Base-by-base conservation (phyloP, 2,888 invertebrate species). In the Halictus ligatus region DNA sequence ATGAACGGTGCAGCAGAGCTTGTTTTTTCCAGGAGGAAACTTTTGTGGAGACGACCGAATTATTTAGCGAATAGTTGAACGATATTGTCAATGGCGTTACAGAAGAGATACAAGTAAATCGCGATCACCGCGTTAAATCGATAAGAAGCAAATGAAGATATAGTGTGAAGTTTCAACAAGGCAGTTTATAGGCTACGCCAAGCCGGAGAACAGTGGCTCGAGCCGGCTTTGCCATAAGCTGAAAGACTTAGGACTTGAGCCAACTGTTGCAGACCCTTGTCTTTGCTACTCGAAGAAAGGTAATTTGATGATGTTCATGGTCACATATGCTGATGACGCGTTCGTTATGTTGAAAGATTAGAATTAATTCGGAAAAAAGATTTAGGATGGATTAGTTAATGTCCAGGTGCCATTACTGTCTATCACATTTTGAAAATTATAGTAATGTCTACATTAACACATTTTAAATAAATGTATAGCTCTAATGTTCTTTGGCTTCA, bases 151-250 rank as follows among this genome's bases (percentile, higher is more conserved):
- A 29, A 29, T 13, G 15, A 29, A 29, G 64, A 15, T 67, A 67
- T 8, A 18, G 21, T 21, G 35, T 67, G 67, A 35, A 8, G 35
- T 10, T 67, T 35, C 18, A 67, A 35, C 67, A 35, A 67, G 8
- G 21, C 35, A 29, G 35, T 67, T 67, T 67, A 67, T 67, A 35
- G 67, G 18, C 21, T 35, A 35, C 67, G 35, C 35, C 67, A 67
- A 40, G 35, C 67, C 3, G 67, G 35, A 21, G 21, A 67, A 67
- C 67, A 35, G 21, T 29, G 35, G 67, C 8, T 35, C 35, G 29
- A 67, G 18, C 35, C 35, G 67, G 67, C 67, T 67, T 67, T 67
- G 67, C 67, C 18, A 29, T 67, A 67, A 67, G 67, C 67, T 67
- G 67, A 67, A 60, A 67, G 35, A 67, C 67, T 67, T 67, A 67